Conservation (phyloP, 1,140 invertebrate genomes). For the Platyscapa corneri region DNA sequence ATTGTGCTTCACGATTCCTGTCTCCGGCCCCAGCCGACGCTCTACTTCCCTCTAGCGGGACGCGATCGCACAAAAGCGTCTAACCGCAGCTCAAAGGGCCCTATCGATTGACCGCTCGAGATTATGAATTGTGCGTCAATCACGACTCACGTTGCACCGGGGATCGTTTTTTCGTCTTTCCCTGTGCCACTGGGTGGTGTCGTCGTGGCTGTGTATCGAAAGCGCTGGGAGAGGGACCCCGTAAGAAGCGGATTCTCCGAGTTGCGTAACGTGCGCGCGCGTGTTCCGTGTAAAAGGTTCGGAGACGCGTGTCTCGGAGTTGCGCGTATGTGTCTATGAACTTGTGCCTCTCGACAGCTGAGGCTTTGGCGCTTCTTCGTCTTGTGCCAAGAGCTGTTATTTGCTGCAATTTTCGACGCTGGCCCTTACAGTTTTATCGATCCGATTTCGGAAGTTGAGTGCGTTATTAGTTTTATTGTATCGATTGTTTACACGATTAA, state of each 20-base stretch:
- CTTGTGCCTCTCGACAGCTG: conserved; percentile 14
- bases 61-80: conserved; percentile 3
- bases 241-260: too few relatives aligned
- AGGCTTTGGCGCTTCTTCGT: background rate
- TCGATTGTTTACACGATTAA: background rate
- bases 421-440: background rate
- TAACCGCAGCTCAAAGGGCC: background rate
- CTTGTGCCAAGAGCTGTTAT: background rate
- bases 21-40: background rate
- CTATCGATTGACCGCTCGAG: conserved; percentile 63
- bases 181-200: too few relatives aligned
- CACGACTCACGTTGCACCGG: conserved; percentile 54
- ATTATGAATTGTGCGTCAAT: conserved; percentile 62
- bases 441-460: background rate
- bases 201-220: too few relatives aligned
- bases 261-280: conserved; percentile 35
- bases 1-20: background rate
- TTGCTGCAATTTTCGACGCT: background rate
- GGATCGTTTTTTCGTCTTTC: conserved; percentile 23
- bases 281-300: too few relatives aligned
- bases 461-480: too few relatives aligned
- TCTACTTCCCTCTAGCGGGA: background rate
- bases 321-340: background rate
- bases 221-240: too few relatives aligned
- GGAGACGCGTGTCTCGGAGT: too few relatives aligned